Evolutionary conservation across 2,797 vertebrate species (phyloP), one percentile per base, ranked within the genome.

Genomic region (Syngnathus rostellatus): DNA sequence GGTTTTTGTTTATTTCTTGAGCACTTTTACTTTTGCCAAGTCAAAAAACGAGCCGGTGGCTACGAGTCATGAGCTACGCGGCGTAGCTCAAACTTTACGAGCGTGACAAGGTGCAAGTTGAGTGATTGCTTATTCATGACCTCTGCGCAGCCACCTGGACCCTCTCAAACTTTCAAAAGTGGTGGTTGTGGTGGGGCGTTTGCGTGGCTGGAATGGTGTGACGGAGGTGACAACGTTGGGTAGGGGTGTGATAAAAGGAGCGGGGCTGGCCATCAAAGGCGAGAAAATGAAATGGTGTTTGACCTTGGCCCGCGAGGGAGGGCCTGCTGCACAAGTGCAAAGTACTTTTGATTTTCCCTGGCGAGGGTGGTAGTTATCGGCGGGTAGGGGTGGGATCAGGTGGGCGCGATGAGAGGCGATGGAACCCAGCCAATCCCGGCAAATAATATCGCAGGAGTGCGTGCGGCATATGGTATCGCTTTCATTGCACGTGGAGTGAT

Each of bases 401-500:
- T 62, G 40, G 60, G 60, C 21, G 39, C 39, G 14, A 14, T 16
- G 25, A 2, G 6, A 43, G n/a, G n/a, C n/a, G 10, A 62, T n/a
- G 39, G 12, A 62, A 62, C n/a, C 39, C n/a, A 11, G 45, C 60
- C 21, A 45, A 41, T 45, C 60, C 60, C 21, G 11, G 39, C 40
- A 62, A 62, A 62, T 45, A 62, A 69, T 31, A 53, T 50, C 31
- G 10, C 37, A n/a, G 3, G 21, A 8, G 50, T 14, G 19, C 43
- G 53, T 41, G 2, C 23, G 60, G 41, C 60, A 62, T 62, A 62
- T 62, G 60, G 60, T 8, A 60, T 53, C n/a, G 10, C 9, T 67
- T 48, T 58, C 14, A 43, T 65, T 51, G 31, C 72, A 6, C 51
- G 71, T 81, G 62, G 50, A 37, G 46, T 64, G 79, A 62, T 60